Evolutionary conservation across 2,888 invertebrate genomes (phyloP), one percentile per base, ranked within the genome.

Genomic region (Pyrochroa serraticornis): DNA sequence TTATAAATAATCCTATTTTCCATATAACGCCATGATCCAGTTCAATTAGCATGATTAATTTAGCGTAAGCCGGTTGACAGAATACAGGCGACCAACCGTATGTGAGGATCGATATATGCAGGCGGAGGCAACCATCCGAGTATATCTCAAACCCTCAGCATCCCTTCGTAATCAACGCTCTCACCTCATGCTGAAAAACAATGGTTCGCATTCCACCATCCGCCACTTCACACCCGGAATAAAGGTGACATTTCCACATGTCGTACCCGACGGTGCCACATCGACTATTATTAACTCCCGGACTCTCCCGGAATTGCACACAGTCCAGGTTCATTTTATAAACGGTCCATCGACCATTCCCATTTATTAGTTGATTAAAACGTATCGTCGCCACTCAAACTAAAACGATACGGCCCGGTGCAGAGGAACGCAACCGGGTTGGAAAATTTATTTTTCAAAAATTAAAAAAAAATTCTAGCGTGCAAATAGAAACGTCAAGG

Each of bases 1-100:
- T 64, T 66, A 67, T 66, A 67, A 68, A 67, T 68, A 68, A 68
- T 68, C 62, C 59, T 37, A 58, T 62, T 63, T 63, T 60, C 60
- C 60, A 63, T 55, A 66, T 70, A 70, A 68, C 63, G 66, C 64
- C 66, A 66, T 69, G 70, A 70, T 72, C 63, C 71, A 69, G 71
- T 72, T 73, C 73, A 73, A 73, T 73, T 73, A 71, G 67, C 71
- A 70, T 71, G 71, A 71, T 71, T 73, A 73, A 73, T 73, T 71
- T 65, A 65, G 66, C 67, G 67, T 71, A 71, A 70, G 69, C 71
- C 65, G 65, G 67, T 68, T 71, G 71, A 70, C 67, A 70, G 69
- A 69, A 67, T 66, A 62, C 57, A 53, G 65, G 67, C 63, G 65
- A 55, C 68, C 65, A 62, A 65, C 59, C 66, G 64, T 67, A 61